Evolutionary conservation across 2,888 invertebrate genomes (phyloP).

Genomic region (Anarsia innoxiella): DNA sequence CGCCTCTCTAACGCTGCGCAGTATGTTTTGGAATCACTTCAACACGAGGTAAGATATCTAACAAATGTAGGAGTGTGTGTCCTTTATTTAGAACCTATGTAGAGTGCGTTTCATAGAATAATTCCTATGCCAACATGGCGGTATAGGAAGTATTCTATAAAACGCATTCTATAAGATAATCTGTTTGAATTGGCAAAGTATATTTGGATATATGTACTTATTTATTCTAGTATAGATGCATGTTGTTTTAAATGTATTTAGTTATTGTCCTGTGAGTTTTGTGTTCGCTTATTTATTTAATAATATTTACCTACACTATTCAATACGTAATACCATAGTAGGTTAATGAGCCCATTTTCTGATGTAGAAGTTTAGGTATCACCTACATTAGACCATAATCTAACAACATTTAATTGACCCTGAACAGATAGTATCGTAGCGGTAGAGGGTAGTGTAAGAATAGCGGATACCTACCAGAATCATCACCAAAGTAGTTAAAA

Average conservation of each 20-base stretch:
- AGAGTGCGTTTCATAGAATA: conserved; percentile 15
- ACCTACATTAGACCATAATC: too few species aligned
- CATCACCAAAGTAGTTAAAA: too few species aligned
- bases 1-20: conserved; percentile 89
- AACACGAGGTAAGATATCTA: conserved; percentile 95
- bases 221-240: conserved; percentile 26
- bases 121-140: too few species aligned
- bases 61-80: conserved; percentile 46
- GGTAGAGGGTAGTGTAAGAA: too few species aligned
- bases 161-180: too few species aligned
- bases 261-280: conserved; percentile 76
- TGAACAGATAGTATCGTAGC: conserved; percentile 1
- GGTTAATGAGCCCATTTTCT: too few species aligned
- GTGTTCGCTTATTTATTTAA: conserved; percentile 73
- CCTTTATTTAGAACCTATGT: conserved; percentile 20
- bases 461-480: too few species aligned
- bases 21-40: conserved; percentile 99
- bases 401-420: too few species aligned
- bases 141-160: too few species aligned
- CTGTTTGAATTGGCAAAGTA: conserved; percentile 28
- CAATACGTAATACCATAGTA: too few species aligned
- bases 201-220: conserved; percentile 21
- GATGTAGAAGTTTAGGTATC: too few species aligned
- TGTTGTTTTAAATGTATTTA: conserved; percentile 40
- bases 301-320: conserved; percentile 16